phyloP scores from a whole-genome alignment of 2,888 invertebrate genomes.

The Xestobium rufovillosum region DNA sequence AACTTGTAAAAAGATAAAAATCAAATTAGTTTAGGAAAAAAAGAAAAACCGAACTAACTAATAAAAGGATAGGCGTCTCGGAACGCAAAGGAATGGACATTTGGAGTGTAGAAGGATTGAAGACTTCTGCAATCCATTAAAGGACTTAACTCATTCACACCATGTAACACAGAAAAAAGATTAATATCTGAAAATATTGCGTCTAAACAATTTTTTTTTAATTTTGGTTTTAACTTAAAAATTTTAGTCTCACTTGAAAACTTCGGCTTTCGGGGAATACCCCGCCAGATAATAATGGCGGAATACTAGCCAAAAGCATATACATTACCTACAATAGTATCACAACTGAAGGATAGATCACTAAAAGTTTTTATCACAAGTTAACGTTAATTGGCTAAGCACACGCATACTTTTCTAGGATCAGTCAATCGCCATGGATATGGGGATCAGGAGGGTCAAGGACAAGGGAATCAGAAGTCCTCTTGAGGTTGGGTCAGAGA shows the following conservation, averaged over 20 bases:
- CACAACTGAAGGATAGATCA: constrained; percentile 37
- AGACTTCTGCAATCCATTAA: constrained; percentile 40
- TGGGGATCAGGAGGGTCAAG: constrained; percentile 30
- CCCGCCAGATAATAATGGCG: too few species aligned
- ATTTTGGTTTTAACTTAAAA: too few species aligned
- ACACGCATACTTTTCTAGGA: constrained; percentile 20
- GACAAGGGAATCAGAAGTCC: constrained; percentile 41
- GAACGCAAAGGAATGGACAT: constrained; percentile 38
- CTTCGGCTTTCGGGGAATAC: too few species aligned
- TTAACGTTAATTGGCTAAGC: constrained; percentile 29
- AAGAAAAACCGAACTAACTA: constrained; percentile 1
- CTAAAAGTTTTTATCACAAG: constrained; percentile 39
- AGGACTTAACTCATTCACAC: constrained; percentile 36
- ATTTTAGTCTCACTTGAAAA: too few species aligned
- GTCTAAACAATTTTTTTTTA: too few species aligned
- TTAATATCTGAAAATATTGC: constrained; percentile 23
- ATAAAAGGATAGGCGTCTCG: constrained; percentile 24
- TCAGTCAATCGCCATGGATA: constrained; percentile 26
- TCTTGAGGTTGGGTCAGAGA: constrained; percentile 32
- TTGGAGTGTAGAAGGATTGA: constrained; percentile 42
- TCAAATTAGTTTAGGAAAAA: neutral
- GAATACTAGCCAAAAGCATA: constrained; percentile 28
- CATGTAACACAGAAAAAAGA: constrained; percentile 14
- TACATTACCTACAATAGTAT: constrained; percentile 32
- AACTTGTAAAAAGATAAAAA: neutral